Percentiles rank a stretch among this genome's conserved stretches.
phyloP scores from a whole-genome alignment of 2,113 vertebrate species.

The Poeciliopsis prolifica region DNA sequence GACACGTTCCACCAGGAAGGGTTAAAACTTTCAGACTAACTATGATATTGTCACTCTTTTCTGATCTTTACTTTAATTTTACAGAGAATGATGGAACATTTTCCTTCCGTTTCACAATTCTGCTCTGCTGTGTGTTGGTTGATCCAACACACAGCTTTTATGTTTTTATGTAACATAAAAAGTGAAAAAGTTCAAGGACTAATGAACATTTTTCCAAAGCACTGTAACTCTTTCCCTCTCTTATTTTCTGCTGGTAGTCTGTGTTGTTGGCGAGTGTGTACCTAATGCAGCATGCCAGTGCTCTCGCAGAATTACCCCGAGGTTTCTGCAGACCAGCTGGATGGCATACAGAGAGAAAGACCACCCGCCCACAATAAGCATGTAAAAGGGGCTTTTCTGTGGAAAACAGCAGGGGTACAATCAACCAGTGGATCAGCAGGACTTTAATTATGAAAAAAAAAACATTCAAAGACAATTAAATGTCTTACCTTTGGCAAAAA shows the following conservation, averaged over 20 bases:
- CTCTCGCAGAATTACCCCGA: constrained; percentile 84
- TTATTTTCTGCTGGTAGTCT: not conserved
- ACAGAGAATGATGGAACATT: no score
- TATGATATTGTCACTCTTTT: no score
- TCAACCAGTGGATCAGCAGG: not conserved
- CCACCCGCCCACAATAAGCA: constrained; percentile 91
- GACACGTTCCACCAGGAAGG: no score
- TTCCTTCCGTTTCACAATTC: not conserved
- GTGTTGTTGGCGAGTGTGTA: constrained; percentile 59
- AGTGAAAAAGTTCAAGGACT: not conserved
- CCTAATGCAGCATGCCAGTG: constrained; percentile 92
- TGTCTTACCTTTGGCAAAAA: constrained; percentile 89
- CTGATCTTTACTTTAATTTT: no score
- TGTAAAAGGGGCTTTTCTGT: constrained; percentile 92
- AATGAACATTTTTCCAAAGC: not conserved
- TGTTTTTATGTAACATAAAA: not conserved
- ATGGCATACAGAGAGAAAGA: constrained; percentile 96
- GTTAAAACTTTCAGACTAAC: no score
- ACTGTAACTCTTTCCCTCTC: not conserved
- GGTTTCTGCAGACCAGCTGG: constrained; percentile 91
- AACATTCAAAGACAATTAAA: not conserved
- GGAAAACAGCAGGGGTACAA: constrained; percentile 17
- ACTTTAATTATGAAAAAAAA: not conserved
- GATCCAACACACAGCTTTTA: not conserved
- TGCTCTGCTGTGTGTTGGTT: not conserved